A percentile compares a stretch with the other conserved stretches of the same genome.
phyloP scores from a whole-genome alignment of 1,140 invertebrate species.

The Pinna nobilis region DNA sequence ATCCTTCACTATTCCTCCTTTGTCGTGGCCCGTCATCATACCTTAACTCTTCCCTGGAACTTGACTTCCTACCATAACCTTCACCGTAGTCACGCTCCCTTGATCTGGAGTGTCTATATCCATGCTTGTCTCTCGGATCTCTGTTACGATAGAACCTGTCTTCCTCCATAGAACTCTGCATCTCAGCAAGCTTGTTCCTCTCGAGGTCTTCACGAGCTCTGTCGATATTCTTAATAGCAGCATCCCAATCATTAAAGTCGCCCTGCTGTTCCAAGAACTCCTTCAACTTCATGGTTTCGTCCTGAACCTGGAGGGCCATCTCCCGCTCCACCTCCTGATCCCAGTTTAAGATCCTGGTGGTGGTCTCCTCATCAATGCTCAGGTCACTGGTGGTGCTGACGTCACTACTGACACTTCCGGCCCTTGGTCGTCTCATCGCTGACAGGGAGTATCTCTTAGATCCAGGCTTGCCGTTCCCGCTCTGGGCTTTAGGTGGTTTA shows the following conservation, averaged over 20 bases:
- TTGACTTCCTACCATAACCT: not conserved
- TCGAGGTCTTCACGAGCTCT: conserved; percentile 11
- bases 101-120: not conserved
- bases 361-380: conserved; percentile 57
- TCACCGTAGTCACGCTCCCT: conserved; percentile 7
- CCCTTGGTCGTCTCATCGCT: conserved; percentile 50
- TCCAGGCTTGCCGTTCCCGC: conserved; percentile 24
- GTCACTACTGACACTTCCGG: conserved; percentile 65
- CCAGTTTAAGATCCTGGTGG: conserved; percentile 52
- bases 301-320: conserved; percentile 57
- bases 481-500: conserved; percentile 25
- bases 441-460: conserved; percentile 51
- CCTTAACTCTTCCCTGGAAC: conserved; percentile 1
- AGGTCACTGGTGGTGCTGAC: conserved; percentile 59
- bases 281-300: conserved; percentile 57
- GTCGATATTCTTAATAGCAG: conserved; percentile 30
- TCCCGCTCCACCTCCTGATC: conserved; percentile 58
- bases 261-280: conserved; percentile 51
- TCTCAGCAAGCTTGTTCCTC: not conserved
- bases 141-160: no score
- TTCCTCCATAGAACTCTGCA: not conserved
- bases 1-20: conserved; percentile 32
- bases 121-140: no score
- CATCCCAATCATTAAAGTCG: conserved; percentile 34
- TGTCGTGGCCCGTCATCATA: conserved; percentile 24